phyloP scores from a whole-genome alignment of 2,113 vertebrate genomes.

The Indicator maculatus region DNA sequence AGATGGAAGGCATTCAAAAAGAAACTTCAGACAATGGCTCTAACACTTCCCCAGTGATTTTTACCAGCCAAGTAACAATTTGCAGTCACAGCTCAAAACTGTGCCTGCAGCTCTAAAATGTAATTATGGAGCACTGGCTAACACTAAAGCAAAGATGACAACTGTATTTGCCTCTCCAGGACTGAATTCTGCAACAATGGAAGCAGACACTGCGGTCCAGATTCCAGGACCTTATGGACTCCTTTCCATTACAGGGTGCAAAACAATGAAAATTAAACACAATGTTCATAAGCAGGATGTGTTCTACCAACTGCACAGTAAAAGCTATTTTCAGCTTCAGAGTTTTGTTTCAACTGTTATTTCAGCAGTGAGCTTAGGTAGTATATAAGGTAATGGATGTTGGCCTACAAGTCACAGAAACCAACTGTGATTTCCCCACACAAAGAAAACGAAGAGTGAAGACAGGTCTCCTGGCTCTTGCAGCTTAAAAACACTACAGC shows the following conservation, averaged over 20 bases:
- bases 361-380: background rate
- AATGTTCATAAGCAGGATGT: background rate
- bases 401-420: background rate
- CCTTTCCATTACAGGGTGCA: slow-evolving; percentile 16
- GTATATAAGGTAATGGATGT: background rate
- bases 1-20: slow-evolving; percentile 32
- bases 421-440: background rate
- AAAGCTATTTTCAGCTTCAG: slow-evolving; percentile 27
- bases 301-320: background rate
- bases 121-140: slow-evolving; percentile 21
- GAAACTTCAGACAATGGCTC: slow-evolving; percentile 38
- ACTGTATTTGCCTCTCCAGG: slow-evolving; percentile 39
- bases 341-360: background rate
- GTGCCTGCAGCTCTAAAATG: slow-evolving; percentile 35
- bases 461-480: background rate
- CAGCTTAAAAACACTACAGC: background rate
- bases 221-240: slow-evolving; percentile 31
- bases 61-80: slow-evolving; percentile 46
- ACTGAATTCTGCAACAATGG: slow-evolving; percentile 46
- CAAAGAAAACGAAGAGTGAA: background rate
- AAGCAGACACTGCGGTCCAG: slow-evolving; percentile 21
- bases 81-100: slow-evolving; percentile 39
- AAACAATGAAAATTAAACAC: slow-evolving; percentile 45
- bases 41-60: slow-evolving; percentile 41
- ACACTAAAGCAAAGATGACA: slow-evolving; percentile 32